These are phyloP conservation scores for Temnothorax unifasciatus DNA, from an alignment of 2,888 invertebrate species.

Conservation along the genomic window DNA sequence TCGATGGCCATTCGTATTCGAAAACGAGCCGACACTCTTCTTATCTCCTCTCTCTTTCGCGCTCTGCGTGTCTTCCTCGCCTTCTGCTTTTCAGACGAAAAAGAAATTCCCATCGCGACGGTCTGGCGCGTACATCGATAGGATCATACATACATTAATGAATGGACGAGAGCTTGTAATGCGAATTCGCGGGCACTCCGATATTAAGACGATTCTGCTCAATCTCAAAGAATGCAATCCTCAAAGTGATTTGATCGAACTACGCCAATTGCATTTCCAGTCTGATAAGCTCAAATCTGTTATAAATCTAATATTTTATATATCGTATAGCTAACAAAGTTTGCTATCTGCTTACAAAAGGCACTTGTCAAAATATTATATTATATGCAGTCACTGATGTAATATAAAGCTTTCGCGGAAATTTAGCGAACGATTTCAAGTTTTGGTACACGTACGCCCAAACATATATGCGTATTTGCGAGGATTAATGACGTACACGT, in stretches of 20 bases:
- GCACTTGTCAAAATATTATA: not conserved
- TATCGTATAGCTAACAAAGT: not conserved
- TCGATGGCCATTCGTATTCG: slow-evolving; percentile 76
- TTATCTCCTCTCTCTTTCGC: slow-evolving; percentile 39
- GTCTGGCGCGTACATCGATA: slow-evolving; percentile 24
- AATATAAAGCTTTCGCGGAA: not conserved
- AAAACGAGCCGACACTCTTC: slow-evolving; percentile 73
- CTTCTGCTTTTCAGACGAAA: slow-evolving; percentile 43
- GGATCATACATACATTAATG: slow-evolving; percentile 32
- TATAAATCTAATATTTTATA: not conserved
- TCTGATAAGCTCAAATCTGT: not conserved
- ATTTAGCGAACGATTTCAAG: not conserved
- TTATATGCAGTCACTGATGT: not conserved
- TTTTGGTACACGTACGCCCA: not conserved
- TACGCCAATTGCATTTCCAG: not conserved
- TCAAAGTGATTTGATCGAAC: not conserved
- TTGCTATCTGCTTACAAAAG: not conserved
- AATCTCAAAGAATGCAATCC: not conserved
- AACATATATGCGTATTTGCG: not conserved
- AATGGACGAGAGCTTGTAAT: slow-evolving; percentile 30
- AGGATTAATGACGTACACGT: slow-evolving; percentile 9
- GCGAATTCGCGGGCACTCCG: slow-evolving; percentile 6
- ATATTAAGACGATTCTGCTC: slow-evolving; percentile 14
- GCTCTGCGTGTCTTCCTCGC: not conserved
- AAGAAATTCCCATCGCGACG: slow-evolving; percentile 24